phyloP scores from a whole-genome alignment of 2,888 invertebrate species.

The Glyphotaelius pellucidus region DNA sequence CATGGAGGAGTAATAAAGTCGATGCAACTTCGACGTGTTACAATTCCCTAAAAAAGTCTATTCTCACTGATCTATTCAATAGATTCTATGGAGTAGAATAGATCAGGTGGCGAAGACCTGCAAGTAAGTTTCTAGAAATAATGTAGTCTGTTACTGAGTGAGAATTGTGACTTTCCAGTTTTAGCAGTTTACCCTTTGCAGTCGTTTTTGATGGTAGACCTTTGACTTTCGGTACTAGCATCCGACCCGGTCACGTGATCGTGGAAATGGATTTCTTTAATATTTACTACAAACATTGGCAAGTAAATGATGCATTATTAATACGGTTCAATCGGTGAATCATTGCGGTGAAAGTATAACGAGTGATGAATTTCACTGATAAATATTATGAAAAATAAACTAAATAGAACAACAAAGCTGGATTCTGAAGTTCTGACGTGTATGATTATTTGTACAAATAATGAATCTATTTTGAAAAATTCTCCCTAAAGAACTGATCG shows the following conservation, averaged over 20 bases:
- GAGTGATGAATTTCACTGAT: neutral
- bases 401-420: no score
- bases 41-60: no score
- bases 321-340: neutral
- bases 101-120: neutral
- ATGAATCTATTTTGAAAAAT: no score
- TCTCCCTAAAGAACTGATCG: no score
- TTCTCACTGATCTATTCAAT: no score
- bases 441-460: no score
- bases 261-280: neutral
- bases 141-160: neutral
- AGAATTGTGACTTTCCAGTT: neutral
- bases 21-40: no score
- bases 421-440: no score
- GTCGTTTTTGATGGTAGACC: neutral
- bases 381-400: no score
- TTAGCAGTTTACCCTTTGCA: neutral
- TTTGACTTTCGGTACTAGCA: neutral
- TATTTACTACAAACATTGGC: neutral
- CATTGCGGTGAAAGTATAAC: neutral
- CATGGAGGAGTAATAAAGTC: no score
- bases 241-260: neutral
- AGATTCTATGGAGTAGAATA: no score
- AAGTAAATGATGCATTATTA: neutral
- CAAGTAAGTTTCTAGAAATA: neutral